phyloP scores from a whole-genome alignment of 2,113 vertebrate species.

The Alethe diademata region DNA sequence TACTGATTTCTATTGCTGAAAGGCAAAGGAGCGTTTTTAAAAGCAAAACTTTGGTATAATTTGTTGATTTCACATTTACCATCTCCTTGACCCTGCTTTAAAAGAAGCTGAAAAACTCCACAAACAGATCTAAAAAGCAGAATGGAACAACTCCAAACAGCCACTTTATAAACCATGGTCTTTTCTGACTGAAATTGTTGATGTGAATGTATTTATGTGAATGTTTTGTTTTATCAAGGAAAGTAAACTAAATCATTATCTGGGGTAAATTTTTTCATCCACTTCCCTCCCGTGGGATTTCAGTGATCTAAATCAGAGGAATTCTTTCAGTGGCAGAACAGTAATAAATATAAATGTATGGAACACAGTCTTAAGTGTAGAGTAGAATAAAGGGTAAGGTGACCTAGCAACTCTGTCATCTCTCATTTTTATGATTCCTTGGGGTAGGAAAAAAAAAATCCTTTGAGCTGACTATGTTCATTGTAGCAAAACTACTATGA shows the following conservation, averaged over 20 bases:
- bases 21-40: not conserved
- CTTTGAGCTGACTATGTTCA: not conserved
- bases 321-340: not conserved
- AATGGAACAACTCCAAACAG: not conserved
- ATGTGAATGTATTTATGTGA: not conserved
- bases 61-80: not conserved
- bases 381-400: not conserved
- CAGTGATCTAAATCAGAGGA: not conserved
- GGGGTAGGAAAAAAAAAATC: not conserved
- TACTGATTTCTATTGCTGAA: not conserved
- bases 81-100: not conserved
- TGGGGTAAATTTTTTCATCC: not conserved
- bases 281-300: not conserved
- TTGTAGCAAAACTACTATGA: not conserved
- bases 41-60: not conserved
- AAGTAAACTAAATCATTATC: not conserved
- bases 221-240: not conserved
- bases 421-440: constrained; percentile 32
- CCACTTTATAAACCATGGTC: not conserved
- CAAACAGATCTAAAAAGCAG: not conserved
- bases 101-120: fast-evolving
- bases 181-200: not conserved
- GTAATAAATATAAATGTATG: not conserved
- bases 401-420: not conserved
- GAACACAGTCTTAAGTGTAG: not conserved